Evolutionary conservation across 1,140 invertebrate genomes (phyloP).

Genomic region (Belonocnema kinseyi): DNA sequence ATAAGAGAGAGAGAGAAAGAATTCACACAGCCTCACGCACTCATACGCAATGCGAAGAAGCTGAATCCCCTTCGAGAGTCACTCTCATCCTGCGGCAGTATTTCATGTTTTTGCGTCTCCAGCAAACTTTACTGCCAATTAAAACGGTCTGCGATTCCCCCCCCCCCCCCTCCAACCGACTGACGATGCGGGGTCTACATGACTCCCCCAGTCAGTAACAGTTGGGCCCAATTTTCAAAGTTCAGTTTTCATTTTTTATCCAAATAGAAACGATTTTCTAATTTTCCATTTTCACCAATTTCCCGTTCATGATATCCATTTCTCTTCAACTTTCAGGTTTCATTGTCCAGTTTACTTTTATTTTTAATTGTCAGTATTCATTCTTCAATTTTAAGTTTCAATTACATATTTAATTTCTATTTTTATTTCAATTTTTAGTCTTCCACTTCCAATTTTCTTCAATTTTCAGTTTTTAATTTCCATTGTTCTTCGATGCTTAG

Average conservation of each 20-base stretch:
- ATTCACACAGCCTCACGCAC: conserved; percentile 44
- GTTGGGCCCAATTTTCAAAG: neutral
- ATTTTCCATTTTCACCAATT: too few species aligned
- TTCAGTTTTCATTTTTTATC: neutral
- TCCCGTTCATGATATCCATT: too few species aligned
- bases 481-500: too few species aligned
- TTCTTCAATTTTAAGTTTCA: too few species aligned
- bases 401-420: too few species aligned
- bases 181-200: conserved; percentile 42
- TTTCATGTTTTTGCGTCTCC: conserved; percentile 62
- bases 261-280: too few species aligned
- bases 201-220: neutral
- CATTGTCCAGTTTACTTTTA: too few species aligned
- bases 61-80: conserved; percentile 44
- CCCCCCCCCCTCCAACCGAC: neutral
- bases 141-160: conserved; percentile 55
- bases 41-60: conserved; percentile 42
- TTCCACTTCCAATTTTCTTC: too few species aligned
- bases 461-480: too few species aligned
- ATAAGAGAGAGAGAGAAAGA: conserved; percentile 37
- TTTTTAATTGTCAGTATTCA: too few species aligned
- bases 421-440: too few species aligned
- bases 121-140: conserved; percentile 61
- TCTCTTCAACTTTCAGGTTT: too few species aligned
- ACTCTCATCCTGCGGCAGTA: conserved; percentile 56